Percentiles rank a stretch among this genome's conserved stretches.
phyloP scores from a whole-genome alignment of 2,113 vertebrate genomes.

The Neofelis nebulosa region DNA sequence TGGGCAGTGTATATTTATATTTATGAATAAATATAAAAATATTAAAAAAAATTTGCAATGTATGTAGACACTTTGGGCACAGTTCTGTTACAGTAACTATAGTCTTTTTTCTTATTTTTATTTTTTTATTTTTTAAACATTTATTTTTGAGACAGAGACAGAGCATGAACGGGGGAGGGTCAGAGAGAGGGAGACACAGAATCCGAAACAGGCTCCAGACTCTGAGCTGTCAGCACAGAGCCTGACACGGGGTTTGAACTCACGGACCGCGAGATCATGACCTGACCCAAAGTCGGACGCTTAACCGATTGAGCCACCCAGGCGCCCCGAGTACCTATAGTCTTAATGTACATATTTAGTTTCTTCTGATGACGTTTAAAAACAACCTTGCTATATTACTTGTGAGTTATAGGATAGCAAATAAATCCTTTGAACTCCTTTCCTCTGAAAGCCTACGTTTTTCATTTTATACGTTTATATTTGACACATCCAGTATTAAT shows the following conservation, averaged over 20 bases:
- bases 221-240: too few relatives aligned
- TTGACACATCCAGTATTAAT: neutral
- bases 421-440: neutral
- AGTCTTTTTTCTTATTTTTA: neutral
- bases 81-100: neutral
- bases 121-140: too few relatives aligned
- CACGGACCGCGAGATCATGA: too few relatives aligned
- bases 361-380: neutral
- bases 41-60: neutral
- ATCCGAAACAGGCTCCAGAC: too few relatives aligned
- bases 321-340: too few relatives aligned
- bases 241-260: too few relatives aligned
- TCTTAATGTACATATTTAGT: neutral
- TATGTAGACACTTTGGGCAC: neutral
- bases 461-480: neutral
- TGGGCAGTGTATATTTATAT: neutral
- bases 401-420: neutral
- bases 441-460: neutral
- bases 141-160: too few relatives aligned
- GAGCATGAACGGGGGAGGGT: too few relatives aligned
- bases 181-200: too few relatives aligned
- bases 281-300: too few relatives aligned
- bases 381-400: neutral
- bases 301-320: too few relatives aligned
- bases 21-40: neutral